phyloP scores from a whole-genome alignment of 1,140 invertebrate species.

The Orchesella cincta region DNA sequence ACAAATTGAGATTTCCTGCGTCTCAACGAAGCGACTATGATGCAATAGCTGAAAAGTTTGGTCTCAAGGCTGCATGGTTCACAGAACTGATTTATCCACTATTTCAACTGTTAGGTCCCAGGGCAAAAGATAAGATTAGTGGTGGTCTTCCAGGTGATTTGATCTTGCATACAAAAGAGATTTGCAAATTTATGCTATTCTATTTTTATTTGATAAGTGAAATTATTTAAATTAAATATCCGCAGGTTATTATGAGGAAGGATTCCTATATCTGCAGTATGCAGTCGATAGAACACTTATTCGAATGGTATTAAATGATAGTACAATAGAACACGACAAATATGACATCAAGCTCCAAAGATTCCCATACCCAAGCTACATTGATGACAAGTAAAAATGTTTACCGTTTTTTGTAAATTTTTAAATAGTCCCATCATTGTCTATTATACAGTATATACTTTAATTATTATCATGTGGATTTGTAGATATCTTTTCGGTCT shows the following conservation, averaged over 20 bases:
- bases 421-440: background rate
- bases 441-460: background rate
- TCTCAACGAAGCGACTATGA: slow-evolving; percentile 60
- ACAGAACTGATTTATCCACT: slow-evolving; percentile 69
- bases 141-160: slow-evolving; percentile 66
- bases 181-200: background rate
- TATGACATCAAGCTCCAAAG: slow-evolving; percentile 60
- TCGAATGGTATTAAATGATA: slow-evolving; percentile 50
- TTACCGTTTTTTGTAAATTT: background rate
- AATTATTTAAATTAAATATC: background rate
- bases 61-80: slow-evolving; percentile 61
- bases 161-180: background rate
- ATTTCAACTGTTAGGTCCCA: slow-evolving; percentile 68
- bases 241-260: slow-evolving; percentile 68
- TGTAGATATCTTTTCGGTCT: slow-evolving; percentile 64
- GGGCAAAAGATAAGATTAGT: slow-evolving; percentile 59
- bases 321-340: slow-evolving; percentile 30
- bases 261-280: slow-evolving; percentile 70
- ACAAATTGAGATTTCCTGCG: slow-evolving; percentile 66
- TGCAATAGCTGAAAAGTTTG: slow-evolving; percentile 53
- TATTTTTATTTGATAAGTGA: background rate
- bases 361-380: slow-evolving; percentile 74
- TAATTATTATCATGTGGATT: too few relatives aligned
- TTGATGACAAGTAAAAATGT: slow-evolving; percentile 66
- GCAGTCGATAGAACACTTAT: slow-evolving; percentile 65